These are phyloP conservation scores for Megaptera novaeangliae DNA, from an alignment of 2,113 vertebrate genomes.

Conservation along the genomic window DNA sequence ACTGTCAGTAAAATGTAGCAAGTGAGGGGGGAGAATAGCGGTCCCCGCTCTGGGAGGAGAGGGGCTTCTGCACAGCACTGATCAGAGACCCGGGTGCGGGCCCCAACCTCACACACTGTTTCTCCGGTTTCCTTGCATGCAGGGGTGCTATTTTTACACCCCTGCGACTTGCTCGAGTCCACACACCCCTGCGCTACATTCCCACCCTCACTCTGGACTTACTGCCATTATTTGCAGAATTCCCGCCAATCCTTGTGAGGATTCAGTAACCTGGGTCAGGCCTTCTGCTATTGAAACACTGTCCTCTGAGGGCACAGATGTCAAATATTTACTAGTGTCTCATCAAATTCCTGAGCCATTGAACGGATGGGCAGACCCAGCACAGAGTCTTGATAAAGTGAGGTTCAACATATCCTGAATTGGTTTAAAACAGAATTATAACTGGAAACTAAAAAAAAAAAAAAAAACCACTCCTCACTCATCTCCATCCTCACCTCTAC, in stretches of 20 bases:
- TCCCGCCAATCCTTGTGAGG: background rate
- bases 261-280: background rate
- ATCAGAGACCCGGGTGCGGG: background rate
- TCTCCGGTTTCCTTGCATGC: background rate
- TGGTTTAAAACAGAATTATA: background rate
- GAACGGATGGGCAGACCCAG: background rate
- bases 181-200: background rate
- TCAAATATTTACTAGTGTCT: background rate
- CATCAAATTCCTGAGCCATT: background rate
- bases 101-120: background rate
- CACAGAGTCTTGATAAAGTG: background rate
- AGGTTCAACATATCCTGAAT: background rate
- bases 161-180: too few relatives aligned
- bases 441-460: background rate
- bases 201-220: background rate
- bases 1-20: background rate
- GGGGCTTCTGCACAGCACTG: background rate
- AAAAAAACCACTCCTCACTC: background rate
- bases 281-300: background rate
- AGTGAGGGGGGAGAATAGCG: background rate
- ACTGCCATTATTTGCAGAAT: background rate
- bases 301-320: background rate
- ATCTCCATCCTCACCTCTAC: background rate
- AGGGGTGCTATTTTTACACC: background rate
- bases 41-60: background rate